Evolutionary conservation across 2,113 vertebrate species (phyloP), one percentile per base, ranked within the genome.

Genomic region (Cephalopholis sonnerati): DNA sequence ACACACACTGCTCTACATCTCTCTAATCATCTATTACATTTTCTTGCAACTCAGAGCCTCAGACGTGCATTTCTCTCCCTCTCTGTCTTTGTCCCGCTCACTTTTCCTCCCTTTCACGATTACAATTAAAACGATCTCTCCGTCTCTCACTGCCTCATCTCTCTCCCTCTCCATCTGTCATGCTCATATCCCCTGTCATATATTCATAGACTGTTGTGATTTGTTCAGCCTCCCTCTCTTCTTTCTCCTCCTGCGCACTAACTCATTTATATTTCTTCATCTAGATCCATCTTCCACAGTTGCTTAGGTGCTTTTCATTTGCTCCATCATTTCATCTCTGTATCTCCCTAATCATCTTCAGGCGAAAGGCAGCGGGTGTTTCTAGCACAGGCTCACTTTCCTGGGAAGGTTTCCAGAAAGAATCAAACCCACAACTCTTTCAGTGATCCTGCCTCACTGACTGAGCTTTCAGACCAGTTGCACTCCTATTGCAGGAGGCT

Each of bases 11-110:
- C 73, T 82, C 66, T 50, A 76, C 67, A 89, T 87, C 84, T 64
- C 73, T 80, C 82, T 92, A 85, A 91, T 91, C 85, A 90, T 86
- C 83, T 81, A 53, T 88, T 85, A 87, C 84, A 67, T 84, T 89
- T 82, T 63, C 72, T 80, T 83, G 68, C 53, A 32, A 84, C 69
- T 83, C 67, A 59, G 79, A 82, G 69, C 67, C 57, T 59, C 79
- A 64, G 76, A 50, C 6, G 24, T 39, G 53, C 65, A 50, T 82
- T 83, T 64, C 74, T 89, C 87, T 65, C 70, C 53, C 71, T 59
- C 84, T 78, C 63, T 32, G 20, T 72, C 84, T 81, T 64, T 57
- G 54, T 87, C 81, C 76, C 22, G 13, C 69, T 81, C 79, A 36
- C 25, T 65, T 74, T 75, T 55, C 79, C 44, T 69, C 64, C 81